These are phyloP conservation scores for Carlito syrichta DNA, from an alignment of 2,113 vertebrate genomes.

Conservation along the genomic window DNA sequence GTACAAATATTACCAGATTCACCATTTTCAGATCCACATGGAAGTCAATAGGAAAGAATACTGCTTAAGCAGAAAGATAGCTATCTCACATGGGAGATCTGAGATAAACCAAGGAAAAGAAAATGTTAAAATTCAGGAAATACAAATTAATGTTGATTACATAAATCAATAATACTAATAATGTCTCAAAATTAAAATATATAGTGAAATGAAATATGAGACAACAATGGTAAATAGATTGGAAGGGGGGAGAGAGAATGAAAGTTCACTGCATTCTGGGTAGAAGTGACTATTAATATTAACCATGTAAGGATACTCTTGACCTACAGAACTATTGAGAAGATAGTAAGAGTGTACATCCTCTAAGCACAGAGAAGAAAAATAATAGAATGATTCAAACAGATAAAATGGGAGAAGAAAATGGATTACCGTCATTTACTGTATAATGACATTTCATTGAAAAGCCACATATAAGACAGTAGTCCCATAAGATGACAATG, in stretches of 20 bases:
- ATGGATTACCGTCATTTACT: background rate
- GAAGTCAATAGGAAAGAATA: background rate
- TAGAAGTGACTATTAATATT: too few species aligned
- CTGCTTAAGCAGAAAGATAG: background rate
- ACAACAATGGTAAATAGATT: background rate
- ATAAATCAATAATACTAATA: background rate
- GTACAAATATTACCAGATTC: background rate
- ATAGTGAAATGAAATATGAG: background rate
- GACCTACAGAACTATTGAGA: background rate
- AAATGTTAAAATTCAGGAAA: conserved; percentile 6
- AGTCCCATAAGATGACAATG: background rate
- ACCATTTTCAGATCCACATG: background rate
- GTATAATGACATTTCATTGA: background rate
- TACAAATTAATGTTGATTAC: background rate
- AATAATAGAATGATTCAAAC: background rate
- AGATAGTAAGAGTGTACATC: background rate
- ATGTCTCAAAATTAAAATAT: background rate
- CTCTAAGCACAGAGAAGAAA: background rate
- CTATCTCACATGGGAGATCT: background rate
- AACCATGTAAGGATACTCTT: too few species aligned
- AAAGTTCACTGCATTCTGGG: background rate
- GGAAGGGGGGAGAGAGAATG: background rate
- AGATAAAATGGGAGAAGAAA: background rate
- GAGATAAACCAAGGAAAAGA: background rate
- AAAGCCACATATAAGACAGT: background rate